Base-by-base conservation (phyloP, 1,140 invertebrate species). In the Drosophila gunungcola region DNA sequence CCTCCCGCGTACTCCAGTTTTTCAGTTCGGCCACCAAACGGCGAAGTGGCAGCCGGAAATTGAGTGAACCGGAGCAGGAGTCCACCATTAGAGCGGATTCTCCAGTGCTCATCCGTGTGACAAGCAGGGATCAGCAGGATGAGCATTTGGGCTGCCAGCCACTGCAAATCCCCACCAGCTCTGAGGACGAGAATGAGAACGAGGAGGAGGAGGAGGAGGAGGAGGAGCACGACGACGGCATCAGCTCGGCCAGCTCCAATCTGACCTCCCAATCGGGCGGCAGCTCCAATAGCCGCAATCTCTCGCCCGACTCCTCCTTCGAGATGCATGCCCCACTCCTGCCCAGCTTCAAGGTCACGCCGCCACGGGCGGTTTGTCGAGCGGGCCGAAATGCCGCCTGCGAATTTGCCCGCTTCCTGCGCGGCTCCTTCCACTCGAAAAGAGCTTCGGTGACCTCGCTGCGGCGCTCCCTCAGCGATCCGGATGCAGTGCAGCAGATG, bases 271-370 rank as follows among this genome's bases (percentile, higher is more conserved):
- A 76, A 13, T 86, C 86, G 32, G 53, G 62, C 11, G 53, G 62
- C 11, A 42, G 60, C 38, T 68, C 62, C 6, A 84, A 78, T 42
- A 92, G 80, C 45, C 75, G 76, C 16, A 92, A 92, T 69, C 79
- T 74, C 6, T 90, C 91, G 0, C 79, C 88, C n/a, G 88, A 92
- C 46, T 91, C 91, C n/a, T 92, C 91, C 11, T 91, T 92, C 29
- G 91, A 92, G 58, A 53, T 92, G 78, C 91, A 92, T 52, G 79
- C 91, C 1, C 91, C 91, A 16, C 46, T 92, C 21, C 51, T 92
- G 76, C 91, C 91, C 54, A 91, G 75, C n/a, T 92, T 92, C 70
- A 91, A 91, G 73, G 69, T 92, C n/a, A 92, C 91, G 13, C 91
- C 91, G 2, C 90, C 91, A 2, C 52, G 63, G n/a, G 53, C 69